Percentiles rank a stretch among this genome's conserved stretches.
Conservation (phyloP, 1,140 invertebrate genomes). For the Acromyrmex charruanus region DNA sequence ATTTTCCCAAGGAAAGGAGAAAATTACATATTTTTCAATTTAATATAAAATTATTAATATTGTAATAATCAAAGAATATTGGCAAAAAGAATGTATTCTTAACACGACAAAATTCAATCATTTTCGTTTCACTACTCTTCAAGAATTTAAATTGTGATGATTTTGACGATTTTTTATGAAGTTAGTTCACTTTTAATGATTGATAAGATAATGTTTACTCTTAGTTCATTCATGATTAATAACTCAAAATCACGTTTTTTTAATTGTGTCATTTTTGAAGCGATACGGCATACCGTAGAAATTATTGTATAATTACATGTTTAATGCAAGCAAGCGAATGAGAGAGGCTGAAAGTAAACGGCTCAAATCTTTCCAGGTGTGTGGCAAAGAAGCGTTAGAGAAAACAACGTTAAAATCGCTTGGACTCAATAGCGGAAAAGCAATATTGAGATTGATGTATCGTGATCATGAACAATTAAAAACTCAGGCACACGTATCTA, state of each 20-base stretch:
- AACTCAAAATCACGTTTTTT: neutral
- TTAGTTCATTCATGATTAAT: too few species aligned
- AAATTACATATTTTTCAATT: too few species aligned
- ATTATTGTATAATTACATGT: neutral
- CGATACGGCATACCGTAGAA: neutral
- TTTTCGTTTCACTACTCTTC: too few species aligned
- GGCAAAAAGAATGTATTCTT: too few species aligned
- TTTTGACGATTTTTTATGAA: too few species aligned
- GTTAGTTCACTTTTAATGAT: too few species aligned
- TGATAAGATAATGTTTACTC: too few species aligned
- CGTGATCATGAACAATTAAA: constrained; percentile 87
- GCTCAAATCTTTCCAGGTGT: constrained; percentile 85
- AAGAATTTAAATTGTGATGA: too few species aligned
- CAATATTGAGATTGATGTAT: constrained; percentile 89
- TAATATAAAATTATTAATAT: too few species aligned
- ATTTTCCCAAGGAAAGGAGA: too few species aligned
- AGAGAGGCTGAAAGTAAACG: neutral
- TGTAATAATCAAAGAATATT: too few species aligned
- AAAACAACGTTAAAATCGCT: constrained; percentile 91
- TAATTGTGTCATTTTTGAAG: neutral
- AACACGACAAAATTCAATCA: too few species aligned
- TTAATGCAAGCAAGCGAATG: neutral
- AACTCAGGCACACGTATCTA: constrained; percentile 89
- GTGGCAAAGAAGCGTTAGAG: constrained; percentile 89
- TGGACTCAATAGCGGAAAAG: constrained; percentile 92